These are phyloP conservation scores for Xenotilapia longispinis DNA, from an alignment of 2,113 vertebrate species.

Conservation along the genomic window DNA sequence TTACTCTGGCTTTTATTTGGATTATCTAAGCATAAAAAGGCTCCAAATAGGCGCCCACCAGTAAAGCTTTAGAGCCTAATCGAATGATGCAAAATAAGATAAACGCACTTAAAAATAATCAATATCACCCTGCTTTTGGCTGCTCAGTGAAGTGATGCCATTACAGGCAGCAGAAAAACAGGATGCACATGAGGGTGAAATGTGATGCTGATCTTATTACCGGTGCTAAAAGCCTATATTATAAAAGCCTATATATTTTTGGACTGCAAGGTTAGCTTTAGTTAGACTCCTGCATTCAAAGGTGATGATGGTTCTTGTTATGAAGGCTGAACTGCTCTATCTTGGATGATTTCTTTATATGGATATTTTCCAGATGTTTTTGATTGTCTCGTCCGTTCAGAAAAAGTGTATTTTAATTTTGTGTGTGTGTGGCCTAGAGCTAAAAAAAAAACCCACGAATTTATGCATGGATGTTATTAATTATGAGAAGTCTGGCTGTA, in stretches of 20 bases:
- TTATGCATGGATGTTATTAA: not conserved
- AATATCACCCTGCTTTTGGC: slow-evolving; percentile 37
- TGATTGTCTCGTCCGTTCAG: not conserved
- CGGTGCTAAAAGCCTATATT: not conserved
- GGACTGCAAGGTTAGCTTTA: not conserved
- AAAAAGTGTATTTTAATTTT: not conserved
- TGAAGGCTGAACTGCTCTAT: not conserved
- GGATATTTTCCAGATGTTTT: not conserved
- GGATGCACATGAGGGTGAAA: not conserved
- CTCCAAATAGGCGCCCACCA: not conserved
- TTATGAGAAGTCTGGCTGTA: not conserved
- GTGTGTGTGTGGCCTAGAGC: not conserved
- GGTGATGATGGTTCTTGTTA: not conserved
- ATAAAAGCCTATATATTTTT: not conserved
- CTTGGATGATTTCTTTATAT: not conserved
- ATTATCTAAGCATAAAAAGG: not conserved
- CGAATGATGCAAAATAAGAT: slow-evolving; percentile 23
- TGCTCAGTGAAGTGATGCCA: slow-evolving; percentile 6
- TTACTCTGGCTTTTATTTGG: not conserved
- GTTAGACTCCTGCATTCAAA: not conserved
- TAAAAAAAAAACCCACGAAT: not conserved
- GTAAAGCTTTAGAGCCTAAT: slow-evolving; percentile 3
- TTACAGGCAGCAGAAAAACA: slow-evolving; percentile 8
- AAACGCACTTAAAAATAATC: slow-evolving; percentile 47
- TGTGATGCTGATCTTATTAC: not conserved